Conservation (phyloP, 2,888 invertebrate genomes). For the Patella depressa region DNA sequence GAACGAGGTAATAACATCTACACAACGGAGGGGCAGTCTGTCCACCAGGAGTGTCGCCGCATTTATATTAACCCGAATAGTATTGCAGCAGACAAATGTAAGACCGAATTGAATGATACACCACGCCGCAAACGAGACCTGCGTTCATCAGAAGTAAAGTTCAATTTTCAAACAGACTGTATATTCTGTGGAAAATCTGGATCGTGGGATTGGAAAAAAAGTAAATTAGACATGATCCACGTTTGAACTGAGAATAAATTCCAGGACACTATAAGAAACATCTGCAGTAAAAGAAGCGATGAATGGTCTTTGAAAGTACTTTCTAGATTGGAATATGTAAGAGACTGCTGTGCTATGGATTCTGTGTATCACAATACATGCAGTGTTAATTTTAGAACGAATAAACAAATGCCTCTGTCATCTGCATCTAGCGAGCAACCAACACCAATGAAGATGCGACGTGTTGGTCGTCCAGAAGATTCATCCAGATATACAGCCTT, state of each 20-base stretch:
- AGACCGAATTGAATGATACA: background rate
- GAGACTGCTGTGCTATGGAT: constrained; percentile 23
- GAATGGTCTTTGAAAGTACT: constrained; percentile 21
- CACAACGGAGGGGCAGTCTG: constrained; percentile 1
- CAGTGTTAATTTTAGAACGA: constrained; percentile 17
- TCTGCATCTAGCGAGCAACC: background rate
- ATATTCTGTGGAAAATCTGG: background rate
- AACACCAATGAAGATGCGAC: background rate
- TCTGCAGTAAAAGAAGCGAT: constrained; percentile 22
- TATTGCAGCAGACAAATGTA: background rate
- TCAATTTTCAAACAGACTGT: background rate
- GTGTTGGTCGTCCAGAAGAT: constrained; percentile 13
- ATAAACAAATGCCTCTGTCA: background rate
- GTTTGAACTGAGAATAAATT: constrained; percentile 7
- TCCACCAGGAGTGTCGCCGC: constrained; percentile 23
- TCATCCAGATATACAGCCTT: too few species aligned
- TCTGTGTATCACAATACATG: constrained; percentile 20
- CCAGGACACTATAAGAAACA: constrained; percentile 13
- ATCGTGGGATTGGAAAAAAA: too few species aligned
- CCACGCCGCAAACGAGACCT: constrained; percentile 1
- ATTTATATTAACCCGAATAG: constrained; percentile 17
- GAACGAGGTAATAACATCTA: constrained; percentile 13
- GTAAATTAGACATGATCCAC: background rate
- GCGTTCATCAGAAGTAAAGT: constrained; percentile 13
- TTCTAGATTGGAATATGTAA: constrained; percentile 19